phyloP scores from a whole-genome alignment of 2,113 vertebrate species.

The Prolemur simus region DNA sequence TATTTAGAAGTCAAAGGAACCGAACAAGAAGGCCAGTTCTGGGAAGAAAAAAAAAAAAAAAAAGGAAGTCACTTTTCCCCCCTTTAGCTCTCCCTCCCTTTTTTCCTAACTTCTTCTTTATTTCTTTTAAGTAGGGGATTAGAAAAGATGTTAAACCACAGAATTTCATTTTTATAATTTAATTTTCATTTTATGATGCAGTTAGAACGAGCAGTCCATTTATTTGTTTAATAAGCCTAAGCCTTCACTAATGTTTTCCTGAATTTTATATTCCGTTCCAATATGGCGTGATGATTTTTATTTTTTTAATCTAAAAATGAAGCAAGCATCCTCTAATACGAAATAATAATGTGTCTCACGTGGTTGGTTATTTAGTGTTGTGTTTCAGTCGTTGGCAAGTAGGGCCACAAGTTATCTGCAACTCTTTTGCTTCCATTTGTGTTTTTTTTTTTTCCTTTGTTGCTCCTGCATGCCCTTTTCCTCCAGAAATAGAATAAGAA shows the following conservation, averaged over 20 bases:
- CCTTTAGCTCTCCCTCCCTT: not conserved
- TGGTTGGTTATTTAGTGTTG: not conserved
- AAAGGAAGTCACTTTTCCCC: not conserved
- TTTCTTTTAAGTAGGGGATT: slow-evolving; percentile 35
- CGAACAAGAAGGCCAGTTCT: not conserved
- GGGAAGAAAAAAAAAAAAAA: not conserved
- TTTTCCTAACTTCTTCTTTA: not conserved
- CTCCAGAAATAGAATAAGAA: slow-evolving; percentile 48
- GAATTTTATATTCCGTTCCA: slow-evolving; percentile 49
- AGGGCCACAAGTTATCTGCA: not conserved
- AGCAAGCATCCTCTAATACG: not conserved
- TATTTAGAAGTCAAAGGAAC: not conserved
- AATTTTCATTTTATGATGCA: slow-evolving; percentile 63
- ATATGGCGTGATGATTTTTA: not conserved
- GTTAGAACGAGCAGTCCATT: slow-evolving; percentile 54
- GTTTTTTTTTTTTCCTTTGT: not conserved
- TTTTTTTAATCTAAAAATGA: slow-evolving; percentile 51
- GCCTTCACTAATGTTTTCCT: slow-evolving; percentile 42
- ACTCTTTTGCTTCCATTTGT: not conserved
- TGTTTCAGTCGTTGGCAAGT: not conserved
- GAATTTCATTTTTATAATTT: slow-evolving; percentile 69
- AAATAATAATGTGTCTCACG: slow-evolving; percentile 18
- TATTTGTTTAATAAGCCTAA: slow-evolving; percentile 68
- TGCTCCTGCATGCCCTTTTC: not conserved
- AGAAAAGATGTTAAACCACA: slow-evolving; percentile 35